A percentile compares a stretch with the other conserved stretches of the same genome.
Conservation (phyloP, 2,888 invertebrate genomes). For the Tipula helvola region DNA sequence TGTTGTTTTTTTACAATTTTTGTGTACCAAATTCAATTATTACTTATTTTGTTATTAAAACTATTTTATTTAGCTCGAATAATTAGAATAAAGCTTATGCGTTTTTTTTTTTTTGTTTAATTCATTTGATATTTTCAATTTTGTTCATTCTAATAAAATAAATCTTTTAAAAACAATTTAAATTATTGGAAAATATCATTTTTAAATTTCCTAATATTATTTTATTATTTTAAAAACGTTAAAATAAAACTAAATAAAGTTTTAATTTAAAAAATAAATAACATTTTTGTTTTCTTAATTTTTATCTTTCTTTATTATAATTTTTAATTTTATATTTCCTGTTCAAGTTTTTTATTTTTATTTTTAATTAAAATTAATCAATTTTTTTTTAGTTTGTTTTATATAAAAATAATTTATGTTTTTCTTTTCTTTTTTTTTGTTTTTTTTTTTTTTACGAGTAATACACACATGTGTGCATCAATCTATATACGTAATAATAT, state of each 20-base stretch:
- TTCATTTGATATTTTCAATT: neutral
- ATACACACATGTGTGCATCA: neutral
- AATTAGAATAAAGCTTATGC: conserved; percentile 4
- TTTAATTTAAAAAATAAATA: neutral
- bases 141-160: neutral
- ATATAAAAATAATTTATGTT: neutral
- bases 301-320: neutral
- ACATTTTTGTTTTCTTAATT: neutral
- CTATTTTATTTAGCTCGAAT: neutral
- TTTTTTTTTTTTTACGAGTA: neutral
- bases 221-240: neutral
- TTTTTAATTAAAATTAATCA: neutral
- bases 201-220: neutral
- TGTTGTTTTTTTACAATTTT: neutral
- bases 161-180: neutral
- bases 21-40: neutral
- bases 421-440: neutral
- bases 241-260: neutral
- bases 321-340: neutral
- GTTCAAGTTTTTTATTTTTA: neutral
- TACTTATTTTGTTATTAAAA: neutral
- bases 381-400: neutral
- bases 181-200: neutral
- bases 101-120: neutral
- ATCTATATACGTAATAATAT: neutral